phyloP scores from a whole-genome alignment of 2,113 vertebrate species.

The Menura novaehollandiae region DNA sequence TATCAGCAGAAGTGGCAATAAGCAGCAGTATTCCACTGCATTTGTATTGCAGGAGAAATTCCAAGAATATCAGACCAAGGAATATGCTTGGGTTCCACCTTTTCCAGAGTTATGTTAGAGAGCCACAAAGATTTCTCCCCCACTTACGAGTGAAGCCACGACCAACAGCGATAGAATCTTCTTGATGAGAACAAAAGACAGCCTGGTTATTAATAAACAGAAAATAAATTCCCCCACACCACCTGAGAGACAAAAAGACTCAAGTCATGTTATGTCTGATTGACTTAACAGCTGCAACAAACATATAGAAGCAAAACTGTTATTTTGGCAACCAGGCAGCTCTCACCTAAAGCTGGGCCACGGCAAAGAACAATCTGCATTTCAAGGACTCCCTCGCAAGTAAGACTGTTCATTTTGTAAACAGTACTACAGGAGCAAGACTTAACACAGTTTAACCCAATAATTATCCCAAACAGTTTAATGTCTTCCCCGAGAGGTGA shows the following conservation, averaged over 20 bases:
- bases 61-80: neutral
- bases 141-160: neutral
- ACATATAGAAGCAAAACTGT: neutral
- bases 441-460: neutral
- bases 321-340: neutral
- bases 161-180: neutral
- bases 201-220: neutral
- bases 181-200: neutral
- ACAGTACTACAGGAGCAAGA: neutral
- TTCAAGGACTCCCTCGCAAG: neutral
- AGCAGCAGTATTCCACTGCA: neutral
- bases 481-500: neutral
- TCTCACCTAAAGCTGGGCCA: neutral
- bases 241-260: neutral
- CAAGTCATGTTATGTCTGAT: neutral
- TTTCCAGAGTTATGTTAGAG: neutral
- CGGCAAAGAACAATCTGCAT: neutral
- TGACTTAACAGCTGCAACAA: neutral
- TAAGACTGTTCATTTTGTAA: neutral
- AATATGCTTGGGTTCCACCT: neutral
- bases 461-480: neutral
- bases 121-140: neutral
- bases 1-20: neutral
- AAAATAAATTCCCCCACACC: slow-evolving; percentile 6
- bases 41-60: neutral